phyloP scores from a whole-genome alignment of 2,888 invertebrate species.

The Therioaphis trifolii region DNA sequence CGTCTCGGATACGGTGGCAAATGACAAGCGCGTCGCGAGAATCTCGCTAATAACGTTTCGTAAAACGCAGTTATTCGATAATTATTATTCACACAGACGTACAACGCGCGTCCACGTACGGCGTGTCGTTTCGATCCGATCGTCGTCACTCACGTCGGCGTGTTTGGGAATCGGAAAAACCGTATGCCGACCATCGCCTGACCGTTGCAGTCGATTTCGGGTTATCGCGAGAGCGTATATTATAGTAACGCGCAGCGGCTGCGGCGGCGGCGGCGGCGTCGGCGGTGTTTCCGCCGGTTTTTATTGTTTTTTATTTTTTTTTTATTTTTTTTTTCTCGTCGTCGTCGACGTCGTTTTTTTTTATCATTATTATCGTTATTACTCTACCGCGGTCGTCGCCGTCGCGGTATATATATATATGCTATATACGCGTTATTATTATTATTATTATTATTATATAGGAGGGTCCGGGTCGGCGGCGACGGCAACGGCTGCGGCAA shows the following conservation, averaged over 20 bases:
- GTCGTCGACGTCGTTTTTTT: conserved; percentile 1
- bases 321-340: background rate
- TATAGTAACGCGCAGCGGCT: background rate
- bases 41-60: too few species aligned
- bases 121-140: too few species aligned
- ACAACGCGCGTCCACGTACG: too few species aligned
- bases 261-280: background rate
- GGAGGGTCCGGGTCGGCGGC: conserved; percentile 33
- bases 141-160: too few species aligned
- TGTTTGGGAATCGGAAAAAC: too few species aligned
- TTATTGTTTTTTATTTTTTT: background rate
- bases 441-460: conserved; percentile 49
- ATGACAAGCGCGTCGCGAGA: too few species aligned
- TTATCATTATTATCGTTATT: conserved; percentile 41
- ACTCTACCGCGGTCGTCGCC: background rate
- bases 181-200: too few species aligned
- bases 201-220: background rate
- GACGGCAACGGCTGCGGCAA: background rate
- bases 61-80: too few species aligned
- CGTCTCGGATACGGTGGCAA: too few species aligned
- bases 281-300: conserved; percentile 24
- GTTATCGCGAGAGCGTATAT: conserved; percentile 44
- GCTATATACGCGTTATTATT: conserved; percentile 40
- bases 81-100: too few species aligned
- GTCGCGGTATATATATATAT: conserved; percentile 37